Evolutionary conservation across 2,113 vertebrate species (phyloP).

Genomic region (Notarius lentiginosus): DNA sequence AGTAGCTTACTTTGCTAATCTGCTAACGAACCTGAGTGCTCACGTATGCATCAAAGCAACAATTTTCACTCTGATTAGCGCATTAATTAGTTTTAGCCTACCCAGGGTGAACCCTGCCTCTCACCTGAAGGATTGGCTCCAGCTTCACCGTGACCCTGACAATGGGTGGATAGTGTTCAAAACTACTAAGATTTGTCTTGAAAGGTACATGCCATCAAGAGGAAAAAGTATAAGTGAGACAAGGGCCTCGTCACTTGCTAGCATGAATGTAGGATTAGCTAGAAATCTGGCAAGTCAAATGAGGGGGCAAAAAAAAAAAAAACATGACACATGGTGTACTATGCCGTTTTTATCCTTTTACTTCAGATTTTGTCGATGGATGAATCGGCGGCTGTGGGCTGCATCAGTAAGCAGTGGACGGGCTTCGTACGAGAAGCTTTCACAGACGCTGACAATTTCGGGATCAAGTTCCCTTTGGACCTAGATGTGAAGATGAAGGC

Average conservation of each 20-base stretch:
- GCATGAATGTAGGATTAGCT: not conserved
- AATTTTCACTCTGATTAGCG: no score
- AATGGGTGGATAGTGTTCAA: no score
- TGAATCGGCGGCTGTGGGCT: slow-evolving; percentile 52
- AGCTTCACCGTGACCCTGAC: no score
- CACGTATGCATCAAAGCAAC: no score
- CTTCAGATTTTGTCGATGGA: slow-evolving; percentile 53
- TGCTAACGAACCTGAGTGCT: no score
- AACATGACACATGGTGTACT: not conserved
- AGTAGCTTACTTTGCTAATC: no score
- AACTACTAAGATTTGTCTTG: no score
- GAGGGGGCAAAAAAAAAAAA: not conserved
- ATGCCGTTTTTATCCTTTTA: not conserved
- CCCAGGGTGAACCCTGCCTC: no score
- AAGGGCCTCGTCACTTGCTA: not conserved
- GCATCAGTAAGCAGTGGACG: slow-evolving; percentile 66
- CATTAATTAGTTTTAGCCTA: no score
- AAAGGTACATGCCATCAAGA: no score
- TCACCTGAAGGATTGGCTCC: no score
- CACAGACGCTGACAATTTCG: slow-evolving; percentile 68
- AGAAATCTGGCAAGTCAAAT: not conserved
- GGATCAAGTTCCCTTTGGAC: slow-evolving; percentile 69
- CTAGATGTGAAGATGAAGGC: slow-evolving; percentile 76
- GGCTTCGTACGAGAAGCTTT: slow-evolving; percentile 56
- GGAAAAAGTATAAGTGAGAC: no score